Base-by-base conservation (phyloP, 2,888 invertebrate species). In the Tethea ocularis region DNA sequence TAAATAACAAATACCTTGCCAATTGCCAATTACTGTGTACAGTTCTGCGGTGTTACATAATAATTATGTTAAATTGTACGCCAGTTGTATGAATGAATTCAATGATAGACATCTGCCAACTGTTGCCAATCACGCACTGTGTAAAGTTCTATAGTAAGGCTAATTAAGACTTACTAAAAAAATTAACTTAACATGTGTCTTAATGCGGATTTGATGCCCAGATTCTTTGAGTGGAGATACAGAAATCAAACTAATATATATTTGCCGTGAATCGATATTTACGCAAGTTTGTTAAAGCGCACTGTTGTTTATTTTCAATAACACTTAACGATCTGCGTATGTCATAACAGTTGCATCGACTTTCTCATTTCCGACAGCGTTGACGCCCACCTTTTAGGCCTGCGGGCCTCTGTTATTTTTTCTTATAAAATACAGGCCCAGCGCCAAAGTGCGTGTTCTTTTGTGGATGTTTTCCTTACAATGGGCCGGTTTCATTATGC, bases 341-440 rank as follows among this genome's bases (percentile, higher is more conserved):
- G 89, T 88, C 89, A 90, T 91, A 91, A 91, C 91, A 91, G 89
- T 90, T 91, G 90, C 87, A 84, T 83, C 84, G 84, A 84, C 86
- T 89, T 91, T 89, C 88, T 85, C 86, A 82, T 88, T 89, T 89
- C 91, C 89, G 89, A 88, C 86, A 83, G 72, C 74, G 75, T 74
- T 77, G 76, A 86, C 90, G 89, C 91, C 90, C 89, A 91, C 88
- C 85, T 83, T 87, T 88, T 85, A 86, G 82, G 75, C 85, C 77
- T 80, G 70, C 73, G 74, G 84, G 85, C 80, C 77, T 77, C 79
- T 84, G 85, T 88, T 90, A 86, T 91, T 88, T 89, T 89, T 89
- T 90, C 87, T 86, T 85, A 85, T 83, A 87, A 87, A 88, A 88
- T 85, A 84, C 84, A 71, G 68, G 64, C 72, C 75, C 76, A 81